Evolutionary conservation across 2,113 vertebrate species (phyloP), one percentile per base, ranked within the genome.

Genomic region (Sylvia atricapilla): DNA sequence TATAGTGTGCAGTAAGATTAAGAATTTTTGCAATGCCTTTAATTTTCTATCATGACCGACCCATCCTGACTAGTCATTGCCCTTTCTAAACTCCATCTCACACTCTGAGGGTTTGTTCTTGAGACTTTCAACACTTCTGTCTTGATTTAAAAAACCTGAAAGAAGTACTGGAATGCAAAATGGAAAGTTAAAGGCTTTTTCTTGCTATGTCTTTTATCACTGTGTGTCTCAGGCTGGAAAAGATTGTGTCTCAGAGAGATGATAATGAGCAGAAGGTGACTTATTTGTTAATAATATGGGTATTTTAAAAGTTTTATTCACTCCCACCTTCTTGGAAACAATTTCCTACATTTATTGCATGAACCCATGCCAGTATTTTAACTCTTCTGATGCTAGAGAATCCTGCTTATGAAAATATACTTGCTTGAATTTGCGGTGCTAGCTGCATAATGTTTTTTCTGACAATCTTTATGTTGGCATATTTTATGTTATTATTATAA

Each of bases 41-140:
- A 23, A 55, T 30, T 33, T 60, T 10, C 33, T 28, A 15, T 69
- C 28, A n/a, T 58, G 22, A 41, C 16, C 67, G 28, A 63, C 6
- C 8, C 44, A 68, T 37, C 10, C 15, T 31, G 12, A 58, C 3
- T 53, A 28, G 11, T 62, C 0, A 0, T 6, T 58, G 10, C 5
- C 20, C 9, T 52, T 83, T 60, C 58, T 39, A 56, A 46, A 41
- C 5, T 3, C 4, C 8, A 39, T 52, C 13, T 70, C 46, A 60
- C 35, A 69, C 18, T 31, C 8, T 50, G 14, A 37, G 16, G 4
- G 17, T 16, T 23, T 66, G 11, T 30, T 78, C 21, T 59, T 55
- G 30, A 85, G n/a, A 14, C 39, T 82, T 50, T 62, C 28, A 77
- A 74, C 3, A 30, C 4, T 4, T 23, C 16, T 35, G 5, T 19